Evolutionary conservation across 2,113 vertebrate genomes (phyloP), one percentile per base, ranked within the genome.

Genomic region (Semnornis frantzii): DNA sequence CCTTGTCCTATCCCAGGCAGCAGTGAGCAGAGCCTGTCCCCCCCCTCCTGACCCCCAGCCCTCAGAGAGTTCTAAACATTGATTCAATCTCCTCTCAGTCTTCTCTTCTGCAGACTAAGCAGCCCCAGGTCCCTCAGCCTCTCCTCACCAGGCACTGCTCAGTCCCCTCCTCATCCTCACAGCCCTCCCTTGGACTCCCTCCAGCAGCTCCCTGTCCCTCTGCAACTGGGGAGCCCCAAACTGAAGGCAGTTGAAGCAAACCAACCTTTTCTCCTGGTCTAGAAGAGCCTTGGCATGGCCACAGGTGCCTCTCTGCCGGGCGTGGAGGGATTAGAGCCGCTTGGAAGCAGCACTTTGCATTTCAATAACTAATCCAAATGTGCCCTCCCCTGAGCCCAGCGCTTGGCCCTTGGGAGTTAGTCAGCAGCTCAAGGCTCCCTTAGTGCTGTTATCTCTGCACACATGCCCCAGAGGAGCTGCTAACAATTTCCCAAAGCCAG

Each of bases 281-380:
- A 46, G 33, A 46, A 64, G 76, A 65, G 20, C 68, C 42, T 52
- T 57, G 50, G 25, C 46, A 25, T 0, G 6, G 34, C 70, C 4
- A 1, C 39, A 18, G 31, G 27, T 2, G 1, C 66, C 55, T 75
- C 50, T 71, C 50, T 54, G 34, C 84, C 59, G 30, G 58, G 54
- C 17, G 1, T 24, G 39, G 79, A 3, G 0, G 4, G 89, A n/a
- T 83, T 39, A 73, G 52, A 63, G 44, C 13, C 0, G 1, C 64
- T 88, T 10, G 6, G 15, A 72, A 24, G n/a, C 34, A 82, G 55
- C 64, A 1, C 8, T 76, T 83, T 50, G 76, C 46, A 28, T 66
- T 71, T 70, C 83, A 86, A 12, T 24, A 46, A 30, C 39, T 30
- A 15, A 85, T 46, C 76, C 89, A 62, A 24, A 79, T 0, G 3